Evolutionary conservation across 2,113 vertebrate species (phyloP).

Genomic region (Lophius piscatorius): DNA sequence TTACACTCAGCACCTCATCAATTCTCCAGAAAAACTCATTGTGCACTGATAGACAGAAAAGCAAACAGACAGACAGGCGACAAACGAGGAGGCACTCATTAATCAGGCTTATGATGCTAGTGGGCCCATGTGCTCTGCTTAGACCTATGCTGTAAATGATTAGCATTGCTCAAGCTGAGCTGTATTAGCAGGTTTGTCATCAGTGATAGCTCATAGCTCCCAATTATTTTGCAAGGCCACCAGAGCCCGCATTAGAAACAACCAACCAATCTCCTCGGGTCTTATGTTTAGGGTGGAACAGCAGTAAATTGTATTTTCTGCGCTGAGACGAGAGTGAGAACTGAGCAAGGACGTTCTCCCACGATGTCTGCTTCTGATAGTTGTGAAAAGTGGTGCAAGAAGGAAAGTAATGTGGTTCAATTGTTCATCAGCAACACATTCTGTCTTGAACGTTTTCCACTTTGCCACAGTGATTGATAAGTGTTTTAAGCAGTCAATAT

Average conservation of each 20-base stretch:
- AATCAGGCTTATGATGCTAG: constrained; percentile 61
- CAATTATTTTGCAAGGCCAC: constrained; percentile 52
- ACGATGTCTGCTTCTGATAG: constrained; percentile 65
- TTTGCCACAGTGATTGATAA: background rate
- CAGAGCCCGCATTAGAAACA: constrained; percentile 61
- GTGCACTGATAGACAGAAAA: constrained; percentile 11
- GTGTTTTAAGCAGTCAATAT: background rate
- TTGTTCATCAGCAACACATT: too few relatives aligned
- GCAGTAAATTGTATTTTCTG: constrained; percentile 8
- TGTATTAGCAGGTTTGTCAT: constrained; percentile 56
- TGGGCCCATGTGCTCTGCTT: constrained; percentile 56
- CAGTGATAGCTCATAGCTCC: constrained; percentile 63
- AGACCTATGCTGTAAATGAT: constrained; percentile 60
- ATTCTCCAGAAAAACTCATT: constrained; percentile 17
- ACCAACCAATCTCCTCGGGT: constrained; percentile 52
- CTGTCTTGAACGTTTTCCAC: background rate
- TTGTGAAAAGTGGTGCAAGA: constrained; percentile 1
- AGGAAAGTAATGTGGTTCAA: constrained; percentile 27
- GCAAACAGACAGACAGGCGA: constrained; percentile 40
- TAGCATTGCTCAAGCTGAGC: constrained; percentile 65
- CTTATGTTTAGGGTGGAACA: constrained; percentile 37
- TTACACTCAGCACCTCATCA: background rate
- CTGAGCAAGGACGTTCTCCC: constrained; percentile 51
- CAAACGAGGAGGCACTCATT: constrained; percentile 32
- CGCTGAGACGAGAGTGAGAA: constrained; percentile 54